These are phyloP conservation scores for Zaprionus ornatus DNA, from an alignment of 1,140 invertebrate species.

Conservation along the genomic window DNA sequence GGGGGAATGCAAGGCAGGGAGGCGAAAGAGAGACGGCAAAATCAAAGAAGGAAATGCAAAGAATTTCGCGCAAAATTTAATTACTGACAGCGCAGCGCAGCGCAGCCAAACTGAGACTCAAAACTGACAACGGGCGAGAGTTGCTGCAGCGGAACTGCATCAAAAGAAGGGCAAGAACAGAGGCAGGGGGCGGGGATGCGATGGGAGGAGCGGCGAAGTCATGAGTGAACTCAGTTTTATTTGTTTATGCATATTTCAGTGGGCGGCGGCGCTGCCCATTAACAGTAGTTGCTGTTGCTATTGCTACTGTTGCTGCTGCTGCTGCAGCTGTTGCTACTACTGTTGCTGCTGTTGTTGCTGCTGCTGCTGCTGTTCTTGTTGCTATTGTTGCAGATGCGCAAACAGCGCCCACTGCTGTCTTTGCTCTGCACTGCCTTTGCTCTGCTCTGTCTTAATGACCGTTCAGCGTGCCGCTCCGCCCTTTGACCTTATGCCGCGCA, in stretches of 20 bases:
- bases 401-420: slow-evolving; percentile 38
- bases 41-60: slow-evolving; percentile 71
- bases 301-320: slow-evolving; percentile 30
- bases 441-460: slow-evolving; percentile 68
- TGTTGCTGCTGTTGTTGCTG: slow-evolving; percentile 14
- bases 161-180: slow-evolving; percentile 13
- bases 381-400: slow-evolving; percentile 35
- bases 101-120: slow-evolving; percentile 2
- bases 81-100: slow-evolving; percentile 46
- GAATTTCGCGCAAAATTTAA: slow-evolving; percentile 72
- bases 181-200: background rate
- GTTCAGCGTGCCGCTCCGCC: slow-evolving; percentile 39
- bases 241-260: slow-evolving; percentile 78
- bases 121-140: background rate
- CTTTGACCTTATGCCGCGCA: slow-evolving; percentile 63
- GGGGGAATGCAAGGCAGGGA: background rate
- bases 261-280: slow-evolving; percentile 48
- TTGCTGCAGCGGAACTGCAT: slow-evolving; percentile 38
- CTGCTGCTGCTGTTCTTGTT: slow-evolving; percentile 21
- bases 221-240: slow-evolving; percentile 51
- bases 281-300: slow-evolving; percentile 25
- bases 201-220: background rate
- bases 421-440: slow-evolving; percentile 18
- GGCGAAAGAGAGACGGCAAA: slow-evolving; percentile 22
- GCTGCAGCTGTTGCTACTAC: background rate